phyloP scores from a whole-genome alignment of 2,888 invertebrate genomes.

The Achlya flavicornis region DNA sequence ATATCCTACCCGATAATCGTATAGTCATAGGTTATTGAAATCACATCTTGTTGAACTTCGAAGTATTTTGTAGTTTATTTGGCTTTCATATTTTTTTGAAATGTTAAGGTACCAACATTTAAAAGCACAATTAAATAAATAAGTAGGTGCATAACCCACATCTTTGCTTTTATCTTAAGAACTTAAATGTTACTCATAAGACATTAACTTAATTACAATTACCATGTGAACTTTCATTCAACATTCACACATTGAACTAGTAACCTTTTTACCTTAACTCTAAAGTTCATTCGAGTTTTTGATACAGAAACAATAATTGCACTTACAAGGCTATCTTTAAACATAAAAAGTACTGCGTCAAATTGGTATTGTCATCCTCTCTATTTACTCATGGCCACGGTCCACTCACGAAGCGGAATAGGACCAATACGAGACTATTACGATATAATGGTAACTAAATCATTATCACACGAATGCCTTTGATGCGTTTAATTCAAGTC shows the following conservation, averaged over 20 bases:
- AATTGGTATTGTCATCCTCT: slow-evolving; percentile 41
- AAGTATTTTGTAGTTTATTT: too few relatives aligned
- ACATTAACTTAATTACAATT: slow-evolving; percentile 10
- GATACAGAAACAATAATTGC: slow-evolving; percentile 29
- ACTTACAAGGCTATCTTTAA: slow-evolving; percentile 28
- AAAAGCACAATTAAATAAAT: too few relatives aligned
- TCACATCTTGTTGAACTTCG: slow-evolving; percentile 10
- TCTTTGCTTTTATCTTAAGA: not conserved
- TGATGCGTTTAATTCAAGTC: slow-evolving; percentile 11
- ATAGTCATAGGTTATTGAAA: too few relatives aligned
- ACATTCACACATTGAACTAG: slow-evolving; percentile 43
- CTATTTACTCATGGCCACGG: slow-evolving; percentile 37
- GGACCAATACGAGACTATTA: slow-evolving; percentile 21
- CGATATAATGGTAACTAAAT: slow-evolving; percentile 14
- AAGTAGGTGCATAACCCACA: too few relatives aligned
- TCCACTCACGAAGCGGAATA: slow-evolving; percentile 50
- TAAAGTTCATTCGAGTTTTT: slow-evolving; percentile 23
- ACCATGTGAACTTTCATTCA: slow-evolving; percentile 36
- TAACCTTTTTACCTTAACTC: slow-evolving; percentile 22
- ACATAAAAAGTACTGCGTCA: not conserved
- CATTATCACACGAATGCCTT: slow-evolving; percentile 16
- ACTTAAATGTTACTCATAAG: not conserved
- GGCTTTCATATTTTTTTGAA: too few relatives aligned
- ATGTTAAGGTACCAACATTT: too few relatives aligned
- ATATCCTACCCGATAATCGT: too few relatives aligned